Evolutionary conservation across 1,140 invertebrate genomes (phyloP), one percentile per base, ranked within the genome.

Genomic region (Stenopsyche tienmushanensis): DNA sequence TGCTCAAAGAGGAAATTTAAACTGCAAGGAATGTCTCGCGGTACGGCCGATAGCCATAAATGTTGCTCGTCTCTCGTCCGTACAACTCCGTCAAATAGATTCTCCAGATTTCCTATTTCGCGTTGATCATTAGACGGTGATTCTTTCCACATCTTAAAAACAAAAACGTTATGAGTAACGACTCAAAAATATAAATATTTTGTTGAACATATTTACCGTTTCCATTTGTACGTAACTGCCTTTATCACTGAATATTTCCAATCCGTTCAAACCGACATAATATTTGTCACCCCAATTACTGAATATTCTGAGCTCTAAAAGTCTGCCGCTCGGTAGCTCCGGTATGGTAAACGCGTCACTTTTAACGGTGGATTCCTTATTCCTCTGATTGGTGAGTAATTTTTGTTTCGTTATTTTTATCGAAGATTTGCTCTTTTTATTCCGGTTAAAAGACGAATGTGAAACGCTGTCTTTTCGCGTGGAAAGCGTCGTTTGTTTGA

Each of bases 231-330:
- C 81, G 5, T 81, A 76, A 67, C 85, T 78, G 7, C 90, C 91
- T 47, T 80, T 80, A 55, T 75, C 76, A 60, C 85, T 84, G 74
- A 92, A 93, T 58, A 93, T 78, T 77, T 93, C 90, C 41, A 93
- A 85, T 0, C 90, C 90, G 73, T 90, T 92, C 10, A 93, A 74
- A 9, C 91, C 91, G 50, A 93, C 85, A 72, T 89, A 90, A 78
- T 89, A 84, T 70, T 86, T 84, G 73, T 93, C 91, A n/a, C 91
- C 91, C 91, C 91, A 93, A 17, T 90, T 92, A 3, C 82, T 84
- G 42, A 83, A 78, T 67, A 93, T 89, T 73, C 89, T 85, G 23
- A 93, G 78, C 58, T 84, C 82, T 62, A 93, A 74, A 52, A 84
- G 72, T 71, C 82, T 77, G 10, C 91, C 91, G 69, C 74, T 77